Conservation (phyloP, 2,888 invertebrate genomes). For the Miltochrista miniata region DNA sequence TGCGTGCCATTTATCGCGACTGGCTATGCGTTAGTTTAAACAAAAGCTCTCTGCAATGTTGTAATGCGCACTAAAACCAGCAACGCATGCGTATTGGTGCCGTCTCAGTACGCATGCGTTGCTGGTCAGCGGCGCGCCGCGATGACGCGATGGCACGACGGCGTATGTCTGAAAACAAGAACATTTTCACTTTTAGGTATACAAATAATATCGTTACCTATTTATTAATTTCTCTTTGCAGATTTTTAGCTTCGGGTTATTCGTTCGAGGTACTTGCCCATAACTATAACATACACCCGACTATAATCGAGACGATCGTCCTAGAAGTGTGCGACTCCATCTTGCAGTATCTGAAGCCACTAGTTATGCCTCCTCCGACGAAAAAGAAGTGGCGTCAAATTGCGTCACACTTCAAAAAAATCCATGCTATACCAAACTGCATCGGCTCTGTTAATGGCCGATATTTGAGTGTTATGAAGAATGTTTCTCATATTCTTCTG, state of each 20-base stretch:
- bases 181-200: too few relatives aligned
- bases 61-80: too few relatives aligned
- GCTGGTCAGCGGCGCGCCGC: too few relatives aligned
- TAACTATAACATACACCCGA: not conserved
- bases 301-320: not conserved
- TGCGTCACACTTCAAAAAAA: not conserved
- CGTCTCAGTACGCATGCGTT: too few relatives aligned
- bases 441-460: not conserved
- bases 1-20: too few relatives aligned
- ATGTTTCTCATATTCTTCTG: not conserved
- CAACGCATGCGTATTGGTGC: too few relatives aligned
- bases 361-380: not conserved
- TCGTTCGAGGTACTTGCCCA: not conserved
- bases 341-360: not conserved
- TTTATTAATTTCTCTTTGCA: not conserved
- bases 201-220: too few relatives aligned
- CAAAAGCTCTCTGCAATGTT: too few relatives aligned
- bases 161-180: too few relatives aligned
- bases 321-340: not conserved
- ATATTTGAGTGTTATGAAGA: not conserved
- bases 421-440: constrained; percentile 1
- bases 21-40: too few relatives aligned
- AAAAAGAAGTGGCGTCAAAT: not conserved
- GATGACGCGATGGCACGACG: too few relatives aligned
- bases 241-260: not conserved